Evolutionary conservation across 2,888 invertebrate genomes (phyloP).

Genomic region (Hemicrepidius hirtus): DNA sequence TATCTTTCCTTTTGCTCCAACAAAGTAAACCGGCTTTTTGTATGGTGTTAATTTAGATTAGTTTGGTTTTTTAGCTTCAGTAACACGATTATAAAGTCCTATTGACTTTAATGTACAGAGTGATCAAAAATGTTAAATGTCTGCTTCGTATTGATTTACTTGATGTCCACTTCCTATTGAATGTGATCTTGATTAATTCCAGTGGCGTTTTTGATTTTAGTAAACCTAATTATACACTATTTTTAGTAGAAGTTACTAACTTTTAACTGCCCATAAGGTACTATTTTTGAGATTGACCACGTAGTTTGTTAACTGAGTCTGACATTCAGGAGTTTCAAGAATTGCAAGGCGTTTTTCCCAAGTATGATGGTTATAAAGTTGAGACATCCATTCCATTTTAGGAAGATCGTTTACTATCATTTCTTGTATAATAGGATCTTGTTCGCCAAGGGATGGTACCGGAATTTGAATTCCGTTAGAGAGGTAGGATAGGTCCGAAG

Average conservation of each 20-base stretch:
- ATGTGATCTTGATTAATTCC: too few species aligned
- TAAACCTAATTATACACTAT: too few species aligned
- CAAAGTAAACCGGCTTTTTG: too few species aligned
- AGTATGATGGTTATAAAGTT: conserved; percentile 79
- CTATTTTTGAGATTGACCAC: conserved; percentile 77
- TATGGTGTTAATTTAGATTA: too few species aligned
- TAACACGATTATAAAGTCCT: too few species aligned
- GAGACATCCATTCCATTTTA: conserved; percentile 79
- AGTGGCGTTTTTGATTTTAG: background rate
- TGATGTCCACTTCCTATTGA: too few species aligned
- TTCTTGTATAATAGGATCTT: conserved; percentile 58
- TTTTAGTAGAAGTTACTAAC: conserved; percentile 77
- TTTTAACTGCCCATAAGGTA: conserved; percentile 85
- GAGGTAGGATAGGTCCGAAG: conserved; percentile 69
- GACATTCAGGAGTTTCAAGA: conserved; percentile 70
- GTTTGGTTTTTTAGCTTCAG: too few species aligned
- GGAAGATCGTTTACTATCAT: conserved; percentile 62
- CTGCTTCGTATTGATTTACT: too few species aligned
- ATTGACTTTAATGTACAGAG: too few species aligned
- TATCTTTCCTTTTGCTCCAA: too few species aligned
- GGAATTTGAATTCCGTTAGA: conserved; percentile 70
- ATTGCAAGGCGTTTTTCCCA: conserved; percentile 69
- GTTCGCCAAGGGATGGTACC: conserved; percentile 59
- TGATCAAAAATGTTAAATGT: too few species aligned
- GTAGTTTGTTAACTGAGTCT: conserved; percentile 75